These are phyloP conservation scores for Drosophila merina DNA, from an alignment of 2,888 invertebrate genomes.

Conservation along the genomic window DNA sequence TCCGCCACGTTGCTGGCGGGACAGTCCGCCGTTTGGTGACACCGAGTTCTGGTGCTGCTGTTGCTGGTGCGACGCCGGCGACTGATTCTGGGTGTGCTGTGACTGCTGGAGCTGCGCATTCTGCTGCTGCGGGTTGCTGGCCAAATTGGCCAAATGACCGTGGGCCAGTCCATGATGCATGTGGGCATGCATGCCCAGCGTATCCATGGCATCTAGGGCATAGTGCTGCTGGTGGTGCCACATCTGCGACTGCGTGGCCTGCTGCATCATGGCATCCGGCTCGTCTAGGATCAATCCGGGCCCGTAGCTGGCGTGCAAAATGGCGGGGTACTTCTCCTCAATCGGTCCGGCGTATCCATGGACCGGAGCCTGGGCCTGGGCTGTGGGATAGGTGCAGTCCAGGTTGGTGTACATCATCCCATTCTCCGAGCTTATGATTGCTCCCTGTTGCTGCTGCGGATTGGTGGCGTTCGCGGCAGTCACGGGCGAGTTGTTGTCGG, in stretches of 20 bases:
- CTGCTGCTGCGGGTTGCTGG: constrained; percentile 60
- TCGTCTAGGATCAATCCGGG: constrained; percentile 77
- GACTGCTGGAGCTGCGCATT: constrained; percentile 55
- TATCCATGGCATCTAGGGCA: constrained; percentile 71
- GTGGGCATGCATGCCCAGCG: constrained; percentile 78
- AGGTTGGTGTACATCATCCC: constrained; percentile 95
- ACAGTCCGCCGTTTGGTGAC: constrained; percentile 66
- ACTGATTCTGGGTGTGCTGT: constrained; percentile 49
- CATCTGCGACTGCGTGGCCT: constrained; percentile 73
- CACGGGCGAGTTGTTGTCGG: constrained; percentile 75
- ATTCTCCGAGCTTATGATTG: constrained; percentile 93
- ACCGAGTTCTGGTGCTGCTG: constrained; percentile 61
- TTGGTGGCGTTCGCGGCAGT: constrained; percentile 68
- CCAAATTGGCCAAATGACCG: constrained; percentile 65
- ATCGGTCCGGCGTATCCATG: constrained; percentile 71
- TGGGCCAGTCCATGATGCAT: constrained; percentile 77
- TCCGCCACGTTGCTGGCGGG: constrained; percentile 75
- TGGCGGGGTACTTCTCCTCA: constrained; percentile 84
- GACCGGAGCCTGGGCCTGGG: constrained; percentile 56
- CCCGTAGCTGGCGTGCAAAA: constrained; percentile 86
- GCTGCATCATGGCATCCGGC: constrained; percentile 80
- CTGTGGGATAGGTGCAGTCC: constrained; percentile 88
- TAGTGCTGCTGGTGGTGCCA: constrained; percentile 81
- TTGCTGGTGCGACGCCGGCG: constrained; percentile 48
- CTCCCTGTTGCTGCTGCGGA: constrained; percentile 59